phyloP scores from a whole-genome alignment of 2,888 invertebrate species.

The Amorpha juglandis region DNA sequence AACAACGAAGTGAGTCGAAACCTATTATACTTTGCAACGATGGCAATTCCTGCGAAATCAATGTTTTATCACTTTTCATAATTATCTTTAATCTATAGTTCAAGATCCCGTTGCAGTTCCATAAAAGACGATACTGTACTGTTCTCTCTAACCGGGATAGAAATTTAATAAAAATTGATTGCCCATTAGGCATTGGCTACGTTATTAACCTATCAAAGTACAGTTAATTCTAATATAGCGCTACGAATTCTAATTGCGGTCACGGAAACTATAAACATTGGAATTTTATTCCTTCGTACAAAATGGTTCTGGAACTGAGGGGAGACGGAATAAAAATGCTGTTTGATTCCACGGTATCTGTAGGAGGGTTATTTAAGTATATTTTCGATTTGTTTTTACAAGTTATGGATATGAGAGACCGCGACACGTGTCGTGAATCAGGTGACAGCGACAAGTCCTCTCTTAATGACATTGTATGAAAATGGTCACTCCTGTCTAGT shows the following conservation, averaged over 20 bases:
- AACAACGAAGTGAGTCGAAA: background rate
- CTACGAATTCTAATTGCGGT: slow-evolving; percentile 23
- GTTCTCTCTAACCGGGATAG: slow-evolving; percentile 2
- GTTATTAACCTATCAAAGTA: slow-evolving; percentile 37
- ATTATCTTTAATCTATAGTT: background rate
- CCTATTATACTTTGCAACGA: background rate
- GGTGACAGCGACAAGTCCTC: no score
- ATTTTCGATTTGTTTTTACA: slow-evolving; percentile 1
- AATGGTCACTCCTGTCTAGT: no score
- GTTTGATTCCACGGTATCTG: background rate
- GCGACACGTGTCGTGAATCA: no score
- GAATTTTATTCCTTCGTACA: slow-evolving; percentile 25
- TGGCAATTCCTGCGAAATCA: no score
- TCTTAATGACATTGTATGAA: no score
- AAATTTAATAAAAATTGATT: slow-evolving; percentile 37
- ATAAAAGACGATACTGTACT: background rate
- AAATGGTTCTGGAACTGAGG: slow-evolving; percentile 20
- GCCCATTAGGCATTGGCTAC: slow-evolving; percentile 28
- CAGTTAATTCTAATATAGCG: slow-evolving; percentile 34
- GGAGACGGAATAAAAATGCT: slow-evolving; percentile 7
- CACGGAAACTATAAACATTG: slow-evolving; percentile 24
- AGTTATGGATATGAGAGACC: no score
- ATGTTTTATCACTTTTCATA: no score
- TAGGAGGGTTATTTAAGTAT: background rate
- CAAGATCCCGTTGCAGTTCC: background rate